Evolutionary conservation across 1,140 invertebrate species (phyloP), one percentile per base, ranked within the genome.

Genomic region (Platyscapa corneri): DNA sequence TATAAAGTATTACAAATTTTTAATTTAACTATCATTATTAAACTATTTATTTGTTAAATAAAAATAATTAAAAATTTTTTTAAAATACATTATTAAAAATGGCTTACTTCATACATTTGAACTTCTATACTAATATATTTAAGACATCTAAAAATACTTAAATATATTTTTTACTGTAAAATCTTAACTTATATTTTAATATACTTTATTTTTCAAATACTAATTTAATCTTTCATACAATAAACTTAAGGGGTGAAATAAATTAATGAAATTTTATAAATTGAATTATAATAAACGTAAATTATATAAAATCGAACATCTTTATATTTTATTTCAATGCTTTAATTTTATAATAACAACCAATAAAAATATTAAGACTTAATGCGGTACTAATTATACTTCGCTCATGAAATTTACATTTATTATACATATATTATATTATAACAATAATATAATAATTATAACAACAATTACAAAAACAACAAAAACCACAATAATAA

Each of bases 291-390:
- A 53, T 82, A 74, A 82, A 56, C 46, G 67, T 53, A 72, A 56
- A 81, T 16, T 82, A 82, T 67, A 82, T 82, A 12, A 53, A 74
- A 53, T 82, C 65, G 56, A 82, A 82, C 46, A 82, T 82, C 8
- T 18, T 34, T 46, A 74, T 82, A 82, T 72, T 81, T 81, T 34
- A 81, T 60, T 81, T n/a, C 42, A 67, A 49, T 70, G n/a, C 34
- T 65, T 42, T 70, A 37, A 34, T 37, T 78, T 42, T 39, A 39
- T 23, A 39, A 74, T 79, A 64, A 37, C 32, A 37, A 60, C 34
- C 65, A 79, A 32, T 20, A 79, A 79, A 14, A 56, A 23, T 65
- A 56, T 27, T 2, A 65, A 79, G 6, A 79, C 7, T 79, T 30
- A 67, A 67, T 3, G 37, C 12, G 32, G 16, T 16, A 74, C 39